These are phyloP conservation scores for Macquaria australasica DNA, from an alignment of 2,113 vertebrate species.

Conservation along the genomic window DNA sequence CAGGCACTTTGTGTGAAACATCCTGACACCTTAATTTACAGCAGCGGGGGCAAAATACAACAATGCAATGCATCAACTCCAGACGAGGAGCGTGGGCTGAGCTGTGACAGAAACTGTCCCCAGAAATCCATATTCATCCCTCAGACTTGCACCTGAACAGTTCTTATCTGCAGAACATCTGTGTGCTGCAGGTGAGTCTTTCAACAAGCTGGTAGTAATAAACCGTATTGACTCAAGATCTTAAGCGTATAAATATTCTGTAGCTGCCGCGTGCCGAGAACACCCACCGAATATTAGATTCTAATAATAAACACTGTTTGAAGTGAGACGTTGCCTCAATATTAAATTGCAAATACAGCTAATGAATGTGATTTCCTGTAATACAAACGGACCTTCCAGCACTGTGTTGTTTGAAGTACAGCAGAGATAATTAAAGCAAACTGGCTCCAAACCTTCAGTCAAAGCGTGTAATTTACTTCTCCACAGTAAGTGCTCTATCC, in stretches of 20 bases:
- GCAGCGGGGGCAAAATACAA: no score
- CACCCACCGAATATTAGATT: slow-evolving; percentile 4
- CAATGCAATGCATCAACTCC: background rate
- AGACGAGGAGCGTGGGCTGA: background rate
- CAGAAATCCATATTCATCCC: background rate
- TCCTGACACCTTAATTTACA: background rate
- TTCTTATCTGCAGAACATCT: background rate
- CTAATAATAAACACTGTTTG: slow-evolving; percentile 23
- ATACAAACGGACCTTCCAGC: slow-evolving; percentile 26
- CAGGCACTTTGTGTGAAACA: background rate
- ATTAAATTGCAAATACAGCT: slow-evolving; percentile 37
- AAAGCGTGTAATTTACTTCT: slow-evolving; percentile 24
- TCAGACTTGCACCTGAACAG: background rate
- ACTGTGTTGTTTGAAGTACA: no score
- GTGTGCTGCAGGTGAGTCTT: background rate
- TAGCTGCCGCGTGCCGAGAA: background rate
- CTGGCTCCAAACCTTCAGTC: slow-evolving; percentile 29
- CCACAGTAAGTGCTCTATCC: background rate
- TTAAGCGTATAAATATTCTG: background rate
- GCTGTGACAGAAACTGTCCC: background rate
- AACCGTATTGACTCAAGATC: background rate
- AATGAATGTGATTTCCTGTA: slow-evolving; percentile 41
- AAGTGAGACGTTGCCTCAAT: background rate
- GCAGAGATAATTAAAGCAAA: background rate
- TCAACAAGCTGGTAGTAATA: background rate